Evolutionary conservation across 2,888 invertebrate genomes (phyloP).

Genomic region (Pimpla rufipes): DNA sequence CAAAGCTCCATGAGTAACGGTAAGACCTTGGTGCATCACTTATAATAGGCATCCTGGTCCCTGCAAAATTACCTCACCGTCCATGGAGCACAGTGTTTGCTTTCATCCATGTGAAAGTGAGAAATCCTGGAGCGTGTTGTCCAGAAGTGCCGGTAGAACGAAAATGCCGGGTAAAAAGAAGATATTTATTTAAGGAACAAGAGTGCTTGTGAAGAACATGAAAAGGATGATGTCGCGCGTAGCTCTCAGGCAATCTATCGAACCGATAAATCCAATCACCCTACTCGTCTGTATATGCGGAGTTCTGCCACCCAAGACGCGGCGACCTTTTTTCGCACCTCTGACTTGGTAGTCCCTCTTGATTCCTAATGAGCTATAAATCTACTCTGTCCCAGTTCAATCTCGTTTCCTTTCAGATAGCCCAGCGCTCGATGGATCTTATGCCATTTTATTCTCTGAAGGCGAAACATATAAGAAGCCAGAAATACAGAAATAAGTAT

Average conservation of each 20-base stretch:
- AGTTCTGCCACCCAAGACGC: constrained; percentile 73
- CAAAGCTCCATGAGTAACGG: constrained; percentile 46
- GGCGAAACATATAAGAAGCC: background rate
- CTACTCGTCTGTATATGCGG: constrained; percentile 79
- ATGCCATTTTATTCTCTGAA: background rate
- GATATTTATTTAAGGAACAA: constrained; percentile 48
- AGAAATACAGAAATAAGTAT: background rate
- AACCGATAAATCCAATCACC: constrained; percentile 83
- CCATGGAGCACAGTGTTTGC: constrained; percentile 76
- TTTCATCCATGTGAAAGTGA: constrained; percentile 71
- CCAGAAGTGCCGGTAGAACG: constrained; percentile 25
- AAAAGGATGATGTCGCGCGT: constrained; percentile 58
- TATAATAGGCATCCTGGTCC: constrained; percentile 13
- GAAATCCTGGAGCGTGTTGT: constrained; percentile 28
- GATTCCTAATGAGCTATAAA: constrained; percentile 57
- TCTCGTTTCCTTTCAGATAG: constrained; percentile 56
- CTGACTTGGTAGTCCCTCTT: constrained; percentile 50
- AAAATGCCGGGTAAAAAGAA: constrained; percentile 59
- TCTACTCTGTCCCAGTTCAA: constrained; percentile 47
- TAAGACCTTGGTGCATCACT: constrained; percentile 11
- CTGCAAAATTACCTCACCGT: constrained; percentile 72
- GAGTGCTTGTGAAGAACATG: constrained; percentile 31
- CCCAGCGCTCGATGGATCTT: background rate
- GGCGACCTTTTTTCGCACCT: constrained; percentile 77
- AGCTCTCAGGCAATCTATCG: constrained; percentile 76